Percentiles rank a stretch among this genome's conserved stretches.
Conservation (phyloP, 2,888 invertebrate genomes). For the Parasteatoda lunata region DNA sequence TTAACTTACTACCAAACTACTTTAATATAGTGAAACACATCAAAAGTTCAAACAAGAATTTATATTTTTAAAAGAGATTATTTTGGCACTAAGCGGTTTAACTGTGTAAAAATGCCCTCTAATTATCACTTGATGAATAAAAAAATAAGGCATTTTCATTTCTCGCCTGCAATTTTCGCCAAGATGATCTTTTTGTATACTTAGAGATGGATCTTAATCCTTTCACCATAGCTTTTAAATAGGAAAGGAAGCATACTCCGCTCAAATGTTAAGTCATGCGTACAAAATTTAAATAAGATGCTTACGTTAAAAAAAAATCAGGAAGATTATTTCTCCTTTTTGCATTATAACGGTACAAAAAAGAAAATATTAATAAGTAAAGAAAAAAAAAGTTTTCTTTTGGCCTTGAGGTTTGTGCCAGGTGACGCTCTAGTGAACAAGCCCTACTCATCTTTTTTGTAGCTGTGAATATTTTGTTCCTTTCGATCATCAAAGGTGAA, state of each 20-base stretch:
- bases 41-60: too few relatives aligned
- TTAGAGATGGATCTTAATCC: background rate
- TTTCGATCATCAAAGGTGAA: constrained; percentile 53
- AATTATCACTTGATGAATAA: too few relatives aligned
- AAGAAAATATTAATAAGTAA: constrained; percentile 1
- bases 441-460: constrained; percentile 60
- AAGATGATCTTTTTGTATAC: too few relatives aligned
- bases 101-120: too few relatives aligned
- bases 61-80: too few relatives aligned
- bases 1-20: too few relatives aligned
- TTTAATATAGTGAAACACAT: too few relatives aligned
- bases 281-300: background rate
- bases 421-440: constrained; percentile 61
- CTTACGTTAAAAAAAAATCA: background rate
- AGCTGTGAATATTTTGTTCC: constrained; percentile 46
- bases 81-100: too few relatives aligned
- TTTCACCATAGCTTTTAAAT: background rate
- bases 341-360: too few relatives aligned
- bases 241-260: background rate
- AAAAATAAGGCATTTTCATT: too few relatives aligned
- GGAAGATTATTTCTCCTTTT: background rate
- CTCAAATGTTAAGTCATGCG: background rate
- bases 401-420: constrained; percentile 63
- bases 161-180: too few relatives aligned
- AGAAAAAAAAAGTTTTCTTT: constrained; percentile 12